Base-by-base conservation (phyloP, 2,113 vertebrate species). In the Brachyhypopomus occidentalis region DNA sequence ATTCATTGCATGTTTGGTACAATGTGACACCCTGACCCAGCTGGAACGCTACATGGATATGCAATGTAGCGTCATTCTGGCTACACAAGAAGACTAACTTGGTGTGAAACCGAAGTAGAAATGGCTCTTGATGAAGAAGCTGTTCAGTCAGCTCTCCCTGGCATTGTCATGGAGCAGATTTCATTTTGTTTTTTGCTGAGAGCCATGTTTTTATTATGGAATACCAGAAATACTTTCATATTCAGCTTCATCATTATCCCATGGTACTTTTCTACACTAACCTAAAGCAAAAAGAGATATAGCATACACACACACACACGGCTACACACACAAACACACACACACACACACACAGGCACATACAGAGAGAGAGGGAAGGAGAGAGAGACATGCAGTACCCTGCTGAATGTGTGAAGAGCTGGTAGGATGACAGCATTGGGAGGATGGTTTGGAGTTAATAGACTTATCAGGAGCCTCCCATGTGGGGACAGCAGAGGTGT, bases 401-500 rank as follows among this genome's bases (percentile, higher is more conserved):
- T 70, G 64, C 77, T 60, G 67, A 59, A 52, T 52, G 34, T 59
- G 52, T 79, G 55, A 79, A 60, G 25, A 38, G 23, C 36, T 23
- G 52, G 23, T 23, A 16, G 73, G 72, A 75, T 88, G 86, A 84
- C 79, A 78, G 79, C 75, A 62, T 67, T 83, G 80, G 72, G 84
- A 87, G 77, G 74, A 72, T 85, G 81, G 83, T 85, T 81, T 77
- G 86, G 88, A 91, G 87, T 84, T 88, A 91, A 89, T 87, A 90
- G 87, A 89, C 84, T 86, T 84, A 88, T 91, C 88, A 86, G 80
- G 48, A 72, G 69, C 62, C 67, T 86, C 80, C 86, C 85, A 74
- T 16, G 72, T 86, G 88, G 89, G 84, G 80, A 87, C 80, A 89
- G 84, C 86, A 77, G 7, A 75, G 84, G 71, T 85, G 75, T 92